These are phyloP conservation scores for Cancer borealis DNA, from an alignment of 2,888 invertebrate species.

Conservation along the genomic window DNA sequence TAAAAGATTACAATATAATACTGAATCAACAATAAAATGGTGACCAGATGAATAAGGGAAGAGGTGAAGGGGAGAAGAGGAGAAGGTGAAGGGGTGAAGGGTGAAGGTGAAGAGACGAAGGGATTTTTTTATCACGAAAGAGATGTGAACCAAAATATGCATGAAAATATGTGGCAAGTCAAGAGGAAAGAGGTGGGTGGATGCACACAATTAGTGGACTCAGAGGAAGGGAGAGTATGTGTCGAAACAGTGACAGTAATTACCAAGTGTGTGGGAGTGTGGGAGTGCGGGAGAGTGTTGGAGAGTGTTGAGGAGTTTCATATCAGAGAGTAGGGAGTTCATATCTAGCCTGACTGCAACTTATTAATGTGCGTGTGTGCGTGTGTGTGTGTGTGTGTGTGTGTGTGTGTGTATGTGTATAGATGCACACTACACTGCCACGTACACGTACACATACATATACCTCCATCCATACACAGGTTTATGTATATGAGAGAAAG, in stretches of 20 bases:
- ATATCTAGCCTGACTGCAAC: too few species aligned
- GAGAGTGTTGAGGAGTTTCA: not conserved
- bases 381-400: conserved; percentile 11
- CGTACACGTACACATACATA: not conserved
- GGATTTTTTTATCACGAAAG: not conserved
- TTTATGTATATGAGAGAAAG: too few species aligned
- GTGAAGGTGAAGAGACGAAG: too few species aligned
- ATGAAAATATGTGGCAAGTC: not conserved
- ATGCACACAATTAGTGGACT: not conserved
- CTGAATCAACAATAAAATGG: too few species aligned
- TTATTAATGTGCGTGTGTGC: not conserved
- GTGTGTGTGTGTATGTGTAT: not conserved
- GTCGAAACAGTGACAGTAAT: not conserved
- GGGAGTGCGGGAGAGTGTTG: not conserved
- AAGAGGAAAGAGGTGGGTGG: not conserved
- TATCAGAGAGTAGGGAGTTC: too few species aligned
- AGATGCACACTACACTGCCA: not conserved
- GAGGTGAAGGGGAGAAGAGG: too few species aligned
- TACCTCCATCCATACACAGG: not conserved
- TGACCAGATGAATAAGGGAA: too few species aligned
- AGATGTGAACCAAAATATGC: not conserved
- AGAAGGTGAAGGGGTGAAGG: too few species aligned
- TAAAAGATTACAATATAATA: too few species aligned
- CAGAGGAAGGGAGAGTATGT: not conserved
- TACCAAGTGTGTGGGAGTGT: not conserved